Evolutionary conservation across 2,888 invertebrate species (phyloP), one percentile per base, ranked within the genome.

Genomic region (Theristus sp.): DNA sequence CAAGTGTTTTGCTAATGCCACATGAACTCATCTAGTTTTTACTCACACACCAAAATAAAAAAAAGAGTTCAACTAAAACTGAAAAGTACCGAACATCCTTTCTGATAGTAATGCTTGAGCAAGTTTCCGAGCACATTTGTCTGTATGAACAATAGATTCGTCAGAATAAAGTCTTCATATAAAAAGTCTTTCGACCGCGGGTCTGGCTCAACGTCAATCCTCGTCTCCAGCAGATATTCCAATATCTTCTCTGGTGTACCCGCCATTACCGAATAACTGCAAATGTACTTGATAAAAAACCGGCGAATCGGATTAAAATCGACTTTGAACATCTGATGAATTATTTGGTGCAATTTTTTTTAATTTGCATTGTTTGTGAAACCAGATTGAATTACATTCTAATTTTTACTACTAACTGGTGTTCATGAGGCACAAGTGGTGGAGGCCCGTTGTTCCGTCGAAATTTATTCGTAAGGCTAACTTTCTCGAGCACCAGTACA

Each of bases 171-270:
- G 75, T 87, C 87, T 71, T 87, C 86, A 58, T 87, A 77, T 71
- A 86, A 85, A 1, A 60, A 60, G 59, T 66, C 67, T n/a, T 56
- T 10, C 49, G n/a, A 49, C 3, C 49, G 60, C n/a, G 60, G 30
- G 31, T 60, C 60, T 17, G 27, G 2, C 29, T 57, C 29, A 3
- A 57, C 20, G 38, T 73, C 84, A 67, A 86, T 77, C 62, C 86
- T 78, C 22, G 86, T 86, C 75, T 87, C 87, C 67, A 88, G 77
- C 56, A 88, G 78, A 76, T 88, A 85, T 74, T 88, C 87, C 67
- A 88, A 75, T 83, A 87, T 87, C 76, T 88, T 87, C 72, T 84
- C 84, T 54, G 87, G 84, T 62, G 85, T 85, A 60, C 87, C 87
- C 64, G 87, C 85, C 84, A 87, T 86, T 67, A 87, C 86, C 69